Evolutionary conservation across 2,797 vertebrate genomes (phyloP).

Genomic region (Chromis chromis): DNA sequence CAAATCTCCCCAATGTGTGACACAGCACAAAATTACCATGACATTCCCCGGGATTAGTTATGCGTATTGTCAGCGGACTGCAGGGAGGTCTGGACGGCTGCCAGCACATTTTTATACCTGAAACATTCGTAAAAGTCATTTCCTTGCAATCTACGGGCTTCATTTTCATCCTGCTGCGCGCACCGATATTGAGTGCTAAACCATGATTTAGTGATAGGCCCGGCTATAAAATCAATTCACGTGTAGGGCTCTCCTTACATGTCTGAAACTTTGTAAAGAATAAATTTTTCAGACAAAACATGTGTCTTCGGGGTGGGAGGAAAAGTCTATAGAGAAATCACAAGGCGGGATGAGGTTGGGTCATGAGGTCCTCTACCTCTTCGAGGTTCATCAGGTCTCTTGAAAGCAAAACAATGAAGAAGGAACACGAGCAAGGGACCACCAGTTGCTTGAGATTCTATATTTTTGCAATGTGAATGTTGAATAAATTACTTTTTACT

Average conservation of each 20-base stretch:
- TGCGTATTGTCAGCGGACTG: constrained; percentile 75
- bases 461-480: constrained; percentile 33
- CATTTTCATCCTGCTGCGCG: constrained; percentile 56
- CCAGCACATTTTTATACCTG: constrained; percentile 70
- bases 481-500: constrained; percentile 24
- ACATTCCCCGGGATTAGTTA: constrained; percentile 74
- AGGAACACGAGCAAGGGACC: constrained; percentile 34
- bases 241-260: constrained; percentile 29
- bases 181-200: constrained; percentile 49
- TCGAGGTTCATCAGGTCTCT: constrained; percentile 67
- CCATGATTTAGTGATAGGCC: constrained; percentile 45
- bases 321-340: constrained; percentile 47
- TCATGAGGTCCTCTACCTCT: constrained; percentile 58
- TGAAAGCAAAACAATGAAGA: constrained; percentile 58
- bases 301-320: constrained; percentile 32
- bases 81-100: constrained; percentile 72
- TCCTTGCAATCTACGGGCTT: constrained; percentile 57
- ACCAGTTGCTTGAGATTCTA: constrained; percentile 24
- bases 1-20: constrained; percentile 41
- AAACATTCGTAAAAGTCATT: constrained; percentile 75
- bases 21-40: constrained; percentile 52
- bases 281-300: constrained; percentile 26
- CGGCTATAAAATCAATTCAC: constrained; percentile 50
- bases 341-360: constrained; percentile 48
- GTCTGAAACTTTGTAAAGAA: constrained; percentile 50